Conservation (phyloP, 2,888 invertebrate species). For the Tetranychus piercei region DNA sequence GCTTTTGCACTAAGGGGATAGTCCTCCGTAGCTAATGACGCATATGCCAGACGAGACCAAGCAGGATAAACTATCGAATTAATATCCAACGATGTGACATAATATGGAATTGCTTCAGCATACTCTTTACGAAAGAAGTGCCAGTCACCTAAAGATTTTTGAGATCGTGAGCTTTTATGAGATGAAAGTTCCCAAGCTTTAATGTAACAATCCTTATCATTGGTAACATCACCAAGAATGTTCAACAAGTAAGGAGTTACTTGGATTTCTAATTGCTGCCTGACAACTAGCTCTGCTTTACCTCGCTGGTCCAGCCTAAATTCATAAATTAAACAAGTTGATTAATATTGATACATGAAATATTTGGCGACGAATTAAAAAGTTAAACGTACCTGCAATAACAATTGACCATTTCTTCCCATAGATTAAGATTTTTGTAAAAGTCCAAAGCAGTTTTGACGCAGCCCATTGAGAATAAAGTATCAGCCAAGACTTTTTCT, state of each 20-base stretch:
- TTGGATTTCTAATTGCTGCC: conserved; percentile 53
- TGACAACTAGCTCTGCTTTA: conserved; percentile 68
- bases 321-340: neutral
- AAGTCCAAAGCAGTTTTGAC: conserved; percentile 65
- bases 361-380: neutral
- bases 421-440: conserved; percentile 53
- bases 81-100: conserved; percentile 58
- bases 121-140: conserved; percentile 54
- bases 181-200: conserved; percentile 79
- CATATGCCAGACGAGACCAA: conserved; percentile 69
- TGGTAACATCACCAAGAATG: conserved; percentile 68
- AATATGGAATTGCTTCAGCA: conserved; percentile 56
- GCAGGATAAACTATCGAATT: conserved; percentile 70
- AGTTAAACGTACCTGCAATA: conserved; percentile 52
- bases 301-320: conserved; percentile 25
- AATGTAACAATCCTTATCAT: conserved; percentile 58
- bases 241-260: conserved; percentile 74
- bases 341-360: conserved; percentile 21
- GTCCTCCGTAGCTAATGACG: conserved; percentile 54
- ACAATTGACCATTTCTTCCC: conserved; percentile 83
- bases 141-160: conserved; percentile 64
- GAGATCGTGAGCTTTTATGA: conserved; percentile 58
- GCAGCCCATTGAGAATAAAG: conserved; percentile 59
- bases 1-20: conserved; percentile 66
- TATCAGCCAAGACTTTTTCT: conserved; percentile 54